Conservation (phyloP, 1,140 invertebrate genomes). For the Eumeta japonica region DNA sequence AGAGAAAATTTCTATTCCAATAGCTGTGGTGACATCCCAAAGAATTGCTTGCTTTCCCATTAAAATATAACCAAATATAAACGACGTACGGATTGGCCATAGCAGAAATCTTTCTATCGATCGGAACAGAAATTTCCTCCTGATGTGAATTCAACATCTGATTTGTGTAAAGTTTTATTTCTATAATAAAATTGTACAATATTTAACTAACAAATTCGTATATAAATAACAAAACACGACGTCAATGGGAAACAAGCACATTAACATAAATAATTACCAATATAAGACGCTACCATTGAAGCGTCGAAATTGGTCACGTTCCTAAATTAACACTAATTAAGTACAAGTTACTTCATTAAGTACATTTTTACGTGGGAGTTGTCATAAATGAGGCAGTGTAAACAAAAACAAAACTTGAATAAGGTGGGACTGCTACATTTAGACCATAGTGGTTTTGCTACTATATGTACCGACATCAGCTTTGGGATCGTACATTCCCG, state of each 20-base stretch:
- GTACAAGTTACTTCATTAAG: not conserved
- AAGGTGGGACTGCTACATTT: conserved; percentile 5
- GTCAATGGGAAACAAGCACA: conserved; percentile 26
- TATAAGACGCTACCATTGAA: not conserved
- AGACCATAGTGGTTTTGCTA: conserved; percentile 54
- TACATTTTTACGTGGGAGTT: not conserved
- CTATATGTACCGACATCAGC: conserved; percentile 43
- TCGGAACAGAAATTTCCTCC: conserved; percentile 57
- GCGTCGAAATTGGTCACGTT: too few species aligned
- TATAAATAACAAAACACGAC: conserved; percentile 19
- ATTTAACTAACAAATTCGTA: conserved; percentile 17
- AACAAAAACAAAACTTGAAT: not conserved
- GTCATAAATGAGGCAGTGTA: not conserved
- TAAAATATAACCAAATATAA: conserved; percentile 17
- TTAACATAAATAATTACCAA: not conserved
- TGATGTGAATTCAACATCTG: conserved; percentile 27
- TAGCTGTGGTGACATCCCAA: conserved; percentile 15
- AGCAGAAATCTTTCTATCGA: conserved; percentile 37
- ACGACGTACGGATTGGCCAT: conserved; percentile 5
- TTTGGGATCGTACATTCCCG: conserved; percentile 15
- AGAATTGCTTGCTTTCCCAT: conserved; percentile 50
- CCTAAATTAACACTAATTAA: not conserved
- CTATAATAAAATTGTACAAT: conserved; percentile 14
- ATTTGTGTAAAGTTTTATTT: conserved; percentile 18
- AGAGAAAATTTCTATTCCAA: conserved; percentile 60